Evolutionary conservation across 2,113 vertebrate species (phyloP).

Genomic region (Scatophagus argus): DNA sequence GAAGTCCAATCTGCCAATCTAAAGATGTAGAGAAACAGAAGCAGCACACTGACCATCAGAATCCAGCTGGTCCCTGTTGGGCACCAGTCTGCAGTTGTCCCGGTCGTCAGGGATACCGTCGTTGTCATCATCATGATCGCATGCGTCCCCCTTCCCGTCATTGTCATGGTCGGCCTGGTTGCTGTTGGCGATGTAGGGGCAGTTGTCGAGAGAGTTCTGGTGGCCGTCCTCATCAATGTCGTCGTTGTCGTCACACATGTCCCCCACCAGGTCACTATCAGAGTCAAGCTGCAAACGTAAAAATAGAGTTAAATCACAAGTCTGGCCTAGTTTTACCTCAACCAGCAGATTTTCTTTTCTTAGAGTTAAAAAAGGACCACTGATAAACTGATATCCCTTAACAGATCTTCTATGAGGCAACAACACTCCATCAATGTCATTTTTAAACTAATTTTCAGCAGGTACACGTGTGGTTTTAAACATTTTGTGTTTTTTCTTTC

Average conservation of each 20-base stretch:
- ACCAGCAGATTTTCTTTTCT: not conserved
- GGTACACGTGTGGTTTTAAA: not conserved
- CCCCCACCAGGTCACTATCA: conserved; percentile 95
- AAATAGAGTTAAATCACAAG: not conserved
- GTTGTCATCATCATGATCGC: conserved; percentile 95
- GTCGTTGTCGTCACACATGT: conserved; percentile 93
- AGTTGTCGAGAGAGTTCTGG: conserved; percentile 98
- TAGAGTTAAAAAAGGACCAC: not conserved
- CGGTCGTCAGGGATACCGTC: conserved; percentile 94
- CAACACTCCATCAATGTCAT: not conserved
- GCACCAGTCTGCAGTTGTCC: conserved; percentile 95
- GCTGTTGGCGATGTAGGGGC: conserved; percentile 93
- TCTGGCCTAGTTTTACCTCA: not conserved
- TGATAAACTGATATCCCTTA: not conserved
- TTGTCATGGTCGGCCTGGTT: conserved; percentile 96
- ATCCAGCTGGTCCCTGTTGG: conserved; percentile 91
- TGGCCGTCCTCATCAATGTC: conserved; percentile 97
- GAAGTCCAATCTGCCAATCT: not conserved
- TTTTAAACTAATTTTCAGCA: not conserved
- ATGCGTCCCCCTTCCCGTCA: conserved; percentile 93
- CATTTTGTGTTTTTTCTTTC: not conserved
- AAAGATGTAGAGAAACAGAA: not conserved
- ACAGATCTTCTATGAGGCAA: conserved; percentile 21
- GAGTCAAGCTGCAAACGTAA: conserved; percentile 84
- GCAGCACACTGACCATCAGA: conserved; percentile 86